A percentile compares a stretch with the other conserved stretches of the same genome.
Conservation (phyloP, 2,888 invertebrate species). For the Pachycephus smyrnensis region DNA sequence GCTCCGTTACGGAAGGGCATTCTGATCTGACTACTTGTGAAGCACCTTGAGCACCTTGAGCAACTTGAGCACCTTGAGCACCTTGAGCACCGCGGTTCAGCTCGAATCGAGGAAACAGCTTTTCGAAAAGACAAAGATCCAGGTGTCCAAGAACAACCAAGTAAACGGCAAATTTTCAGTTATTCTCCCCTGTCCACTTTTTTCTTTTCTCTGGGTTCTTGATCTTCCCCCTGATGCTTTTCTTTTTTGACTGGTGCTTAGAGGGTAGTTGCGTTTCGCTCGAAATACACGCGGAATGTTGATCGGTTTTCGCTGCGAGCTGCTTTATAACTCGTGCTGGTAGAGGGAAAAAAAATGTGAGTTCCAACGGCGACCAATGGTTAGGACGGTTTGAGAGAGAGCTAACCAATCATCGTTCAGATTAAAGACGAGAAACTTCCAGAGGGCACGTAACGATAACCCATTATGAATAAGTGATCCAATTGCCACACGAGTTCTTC, state of each 20-base stretch:
- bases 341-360: constrained; percentile 26
- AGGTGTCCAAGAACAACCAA: no score
- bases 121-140: no score
- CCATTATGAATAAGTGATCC: constrained; percentile 42
- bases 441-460: constrained; percentile 42
- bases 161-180: no score
- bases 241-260: background rate
- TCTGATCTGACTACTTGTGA: constrained; percentile 1
- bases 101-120: no score
- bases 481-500: constrained; percentile 30
- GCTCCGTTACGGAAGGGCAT: constrained; percentile 53
- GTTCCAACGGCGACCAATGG: constrained; percentile 34
- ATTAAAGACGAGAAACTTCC: constrained; percentile 26
- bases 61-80: no score
- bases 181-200: no score
- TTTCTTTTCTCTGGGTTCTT: no score
- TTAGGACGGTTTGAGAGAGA: constrained; percentile 24
- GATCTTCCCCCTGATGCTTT: background rate
- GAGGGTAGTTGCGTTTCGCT: no score
- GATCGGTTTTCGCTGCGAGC: constrained; percentile 12
- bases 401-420: constrained; percentile 39
- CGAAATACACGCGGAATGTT: constrained; percentile 14
- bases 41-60: no score
- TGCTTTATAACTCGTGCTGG: constrained; percentile 37
- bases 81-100: no score